These are phyloP conservation scores for Bothrops jararaca DNA, from an alignment of 2,113 vertebrate genomes.

Conservation along the genomic window DNA sequence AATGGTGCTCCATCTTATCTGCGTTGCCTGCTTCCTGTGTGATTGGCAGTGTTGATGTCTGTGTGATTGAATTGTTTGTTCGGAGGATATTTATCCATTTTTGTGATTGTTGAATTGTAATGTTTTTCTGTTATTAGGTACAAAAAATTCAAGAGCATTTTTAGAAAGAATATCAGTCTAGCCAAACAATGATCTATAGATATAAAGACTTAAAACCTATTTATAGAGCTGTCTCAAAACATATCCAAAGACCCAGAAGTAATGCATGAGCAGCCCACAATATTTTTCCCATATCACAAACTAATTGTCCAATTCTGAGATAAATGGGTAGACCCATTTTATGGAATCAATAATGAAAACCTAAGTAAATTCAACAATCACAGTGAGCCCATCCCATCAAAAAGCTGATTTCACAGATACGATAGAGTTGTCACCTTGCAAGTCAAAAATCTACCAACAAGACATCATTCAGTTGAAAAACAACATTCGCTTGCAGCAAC, in stretches of 20 bases:
- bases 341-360: neutral
- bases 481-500: neutral
- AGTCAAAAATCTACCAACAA: neutral
- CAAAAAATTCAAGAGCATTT: neutral
- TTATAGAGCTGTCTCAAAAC: neutral
- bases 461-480: neutral
- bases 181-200: too few species aligned
- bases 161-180: neutral
- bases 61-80: neutral
- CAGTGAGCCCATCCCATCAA: neutral
- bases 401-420: neutral
- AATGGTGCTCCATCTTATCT: too few species aligned
- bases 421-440: neutral
- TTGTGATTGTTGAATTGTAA: neutral
- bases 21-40: neutral
- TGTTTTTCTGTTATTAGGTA: neutral
- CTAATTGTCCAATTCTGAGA: neutral
- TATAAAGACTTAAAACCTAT: neutral
- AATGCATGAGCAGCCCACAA: neutral
- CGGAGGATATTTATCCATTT: neutral
- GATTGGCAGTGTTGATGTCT: neutral
- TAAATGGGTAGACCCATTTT: neutral
- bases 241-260: neutral
- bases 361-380: neutral
- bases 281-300: neutral